phyloP scores from a whole-genome alignment of 2,888 invertebrate species.

The Hirtodrosophila cameraria region DNA sequence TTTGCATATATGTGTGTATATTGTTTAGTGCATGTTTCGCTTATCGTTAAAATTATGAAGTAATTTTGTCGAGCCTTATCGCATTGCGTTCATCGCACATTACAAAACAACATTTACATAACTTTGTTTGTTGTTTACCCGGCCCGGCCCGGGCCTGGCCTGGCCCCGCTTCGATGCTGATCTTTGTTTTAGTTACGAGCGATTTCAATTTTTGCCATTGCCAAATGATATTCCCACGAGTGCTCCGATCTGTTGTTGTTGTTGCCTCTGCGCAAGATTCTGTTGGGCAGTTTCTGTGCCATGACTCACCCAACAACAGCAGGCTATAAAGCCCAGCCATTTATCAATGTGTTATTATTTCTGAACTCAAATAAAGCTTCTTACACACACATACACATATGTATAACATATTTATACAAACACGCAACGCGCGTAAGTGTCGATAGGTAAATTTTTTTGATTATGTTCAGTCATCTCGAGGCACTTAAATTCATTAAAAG shows the following conservation, averaged over 20 bases:
- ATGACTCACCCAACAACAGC: conserved; percentile 50
- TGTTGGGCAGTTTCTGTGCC: conserved; percentile 35
- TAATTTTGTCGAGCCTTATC: conserved; percentile 73
- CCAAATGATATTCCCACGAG: conserved; percentile 73
- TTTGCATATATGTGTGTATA: conserved; percentile 45
- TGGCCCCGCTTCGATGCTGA: conserved; percentile 39
- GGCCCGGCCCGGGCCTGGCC: conserved; percentile 11
- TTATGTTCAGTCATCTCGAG: conserved; percentile 72
- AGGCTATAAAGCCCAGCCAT: conserved; percentile 27
- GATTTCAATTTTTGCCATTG: conserved; percentile 63
- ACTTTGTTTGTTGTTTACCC: conserved; percentile 62
- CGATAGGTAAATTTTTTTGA: conserved; percentile 59
- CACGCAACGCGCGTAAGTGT: conserved; percentile 35
- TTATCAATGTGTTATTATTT: conserved; percentile 37
- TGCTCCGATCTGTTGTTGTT: conserved; percentile 17
- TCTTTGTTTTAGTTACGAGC: conserved; percentile 60
- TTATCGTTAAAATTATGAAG: conserved; percentile 78
- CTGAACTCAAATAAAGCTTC: conserved; percentile 44
- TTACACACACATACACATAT: conserved; percentile 32
- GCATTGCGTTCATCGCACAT: conserved; percentile 79
- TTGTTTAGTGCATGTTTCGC: conserved; percentile 57
- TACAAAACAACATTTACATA: conserved; percentile 80
- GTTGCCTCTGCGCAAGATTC: conserved; percentile 23
- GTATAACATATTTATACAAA: conserved; percentile 19
- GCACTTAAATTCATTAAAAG: conserved; percentile 75